Evolutionary conservation across 2,797 vertebrate genomes (phyloP), one percentile per base, ranked within the genome.

Genomic region (Malacoraja senta): DNA sequence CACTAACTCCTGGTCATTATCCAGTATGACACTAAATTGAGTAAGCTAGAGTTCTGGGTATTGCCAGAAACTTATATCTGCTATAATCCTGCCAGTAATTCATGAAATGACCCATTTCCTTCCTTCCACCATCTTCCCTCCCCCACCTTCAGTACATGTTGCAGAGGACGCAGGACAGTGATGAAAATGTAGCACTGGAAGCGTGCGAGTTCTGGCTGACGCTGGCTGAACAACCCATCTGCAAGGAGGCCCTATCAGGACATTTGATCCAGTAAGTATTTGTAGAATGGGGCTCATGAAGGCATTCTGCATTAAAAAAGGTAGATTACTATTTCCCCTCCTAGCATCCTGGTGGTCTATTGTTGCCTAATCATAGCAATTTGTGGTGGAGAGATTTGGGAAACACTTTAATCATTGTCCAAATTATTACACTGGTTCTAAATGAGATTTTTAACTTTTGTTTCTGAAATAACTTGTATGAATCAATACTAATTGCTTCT

Each of bases 181-280:
- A 99, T 15, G 98, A 99, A 96, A 99, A 99, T 0, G 98, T 99
- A 94, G 97, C 98, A 19, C 95, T 99, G 93, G 98, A 99, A 95
- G 98, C 98, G 80, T 99, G 98, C 1, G 98, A 99, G 96, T 99
- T 99, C 96, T 99, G 98, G 98, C 96, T 99, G 94, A 99, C 98
- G 0, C 94, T 99, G 95, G 98, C 98, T 0, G 98, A 99, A 93
- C 98, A 99, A 95, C 98, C 98, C 93, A 97, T 99, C 96, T 99
- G 98, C 95, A 99, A 99, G 95, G 98, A 99, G 93, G 98, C 98
- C 61, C 96, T 99, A 91, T 97, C 98, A 0, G 97, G 97, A 0
- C 98, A 99, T 95, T 95, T 99, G 94, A 97, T 98, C 93, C 98
- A 99, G 98, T 99, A 96, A 98, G 98, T 97, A 6, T 0, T 8